Evolutionary conservation across 2,113 vertebrate species (phyloP).

Genomic region (Candoia aspera): DNA sequence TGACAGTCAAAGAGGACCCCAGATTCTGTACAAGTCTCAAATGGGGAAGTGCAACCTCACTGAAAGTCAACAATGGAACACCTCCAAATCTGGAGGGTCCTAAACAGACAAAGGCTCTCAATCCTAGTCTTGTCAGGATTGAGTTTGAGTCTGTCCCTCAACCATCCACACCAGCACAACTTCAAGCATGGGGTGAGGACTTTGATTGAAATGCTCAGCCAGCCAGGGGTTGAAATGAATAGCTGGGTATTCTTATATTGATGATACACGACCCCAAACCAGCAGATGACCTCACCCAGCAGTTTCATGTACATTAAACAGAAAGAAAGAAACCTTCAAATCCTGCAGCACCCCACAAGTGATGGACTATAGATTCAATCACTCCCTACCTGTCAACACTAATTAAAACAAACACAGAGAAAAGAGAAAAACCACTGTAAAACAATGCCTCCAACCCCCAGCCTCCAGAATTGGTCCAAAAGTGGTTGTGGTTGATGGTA

Average conservation of each 20-base stretch:
- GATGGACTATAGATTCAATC: background rate
- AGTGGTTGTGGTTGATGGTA: background rate
- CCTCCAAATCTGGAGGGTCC: background rate
- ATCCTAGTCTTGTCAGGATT: background rate
- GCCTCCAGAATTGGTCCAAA: background rate
- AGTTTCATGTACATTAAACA: background rate
- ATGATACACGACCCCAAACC: background rate
- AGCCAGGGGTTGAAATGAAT: background rate
- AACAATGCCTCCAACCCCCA: background rate
- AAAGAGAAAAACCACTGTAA: background rate
- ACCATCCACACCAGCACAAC: background rate
- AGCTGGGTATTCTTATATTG: background rate
- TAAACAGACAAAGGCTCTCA: background rate
- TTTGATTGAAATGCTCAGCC: background rate
- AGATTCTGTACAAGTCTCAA: background rate
- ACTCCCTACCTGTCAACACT: background rate
- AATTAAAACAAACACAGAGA: background rate
- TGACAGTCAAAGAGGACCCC: background rate
- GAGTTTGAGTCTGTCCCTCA: background rate
- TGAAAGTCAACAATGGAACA: background rate
- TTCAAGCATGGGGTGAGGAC: background rate
- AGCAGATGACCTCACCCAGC: background rate
- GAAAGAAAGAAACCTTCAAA: background rate
- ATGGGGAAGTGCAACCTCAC: background rate
- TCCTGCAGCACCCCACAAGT: background rate